Evolutionary conservation across 2,113 vertebrate genomes (phyloP).

Genomic region (Gopherus flavomarginatus): DNA sequence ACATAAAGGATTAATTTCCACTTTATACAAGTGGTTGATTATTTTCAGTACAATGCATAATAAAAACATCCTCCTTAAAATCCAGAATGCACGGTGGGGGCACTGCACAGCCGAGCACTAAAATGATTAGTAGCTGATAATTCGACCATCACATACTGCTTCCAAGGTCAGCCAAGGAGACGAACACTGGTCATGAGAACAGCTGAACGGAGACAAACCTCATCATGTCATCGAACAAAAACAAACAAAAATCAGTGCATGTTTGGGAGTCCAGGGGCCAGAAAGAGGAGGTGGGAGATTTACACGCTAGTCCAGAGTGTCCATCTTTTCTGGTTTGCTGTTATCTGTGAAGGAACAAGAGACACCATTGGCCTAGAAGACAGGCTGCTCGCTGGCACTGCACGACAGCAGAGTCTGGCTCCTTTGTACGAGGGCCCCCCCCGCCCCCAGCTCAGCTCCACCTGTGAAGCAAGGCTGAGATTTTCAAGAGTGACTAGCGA

Average conservation of each 20-base stretch:
- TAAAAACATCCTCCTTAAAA: slow-evolving; percentile 87
- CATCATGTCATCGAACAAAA: neutral
- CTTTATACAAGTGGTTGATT: slow-evolving; percentile 80
- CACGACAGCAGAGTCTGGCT: neutral
- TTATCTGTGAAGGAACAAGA: slow-evolving; percentile 68
- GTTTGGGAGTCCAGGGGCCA: slow-evolving; percentile 60
- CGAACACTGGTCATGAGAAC: slow-evolving; percentile 43
- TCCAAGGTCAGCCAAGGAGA: slow-evolving; percentile 41
- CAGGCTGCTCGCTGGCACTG: no score
- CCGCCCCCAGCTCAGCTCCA: no score
- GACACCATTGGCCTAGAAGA: neutral
- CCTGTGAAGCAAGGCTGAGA: no score
- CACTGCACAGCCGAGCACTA: slow-evolving; percentile 81
- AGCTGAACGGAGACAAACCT: neutral
- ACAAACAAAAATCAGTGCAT: slow-evolving; percentile 58
- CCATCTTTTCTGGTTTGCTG: slow-evolving; percentile 83
- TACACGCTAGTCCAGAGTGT: slow-evolving; percentile 73
- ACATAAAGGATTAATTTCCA: slow-evolving; percentile 90
- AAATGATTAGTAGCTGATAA: slow-evolving; percentile 28
- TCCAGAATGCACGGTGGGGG: slow-evolving; percentile 62
- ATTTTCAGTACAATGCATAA: slow-evolving; percentile 77
- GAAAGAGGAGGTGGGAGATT: neutral
- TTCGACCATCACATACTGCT: slow-evolving; percentile 53
- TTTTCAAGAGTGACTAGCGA: no score
- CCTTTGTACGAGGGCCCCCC: no score